Evolutionary conservation across 1,140 invertebrate species (phyloP).

Genomic region (Wiebesia pumilae): DNA sequence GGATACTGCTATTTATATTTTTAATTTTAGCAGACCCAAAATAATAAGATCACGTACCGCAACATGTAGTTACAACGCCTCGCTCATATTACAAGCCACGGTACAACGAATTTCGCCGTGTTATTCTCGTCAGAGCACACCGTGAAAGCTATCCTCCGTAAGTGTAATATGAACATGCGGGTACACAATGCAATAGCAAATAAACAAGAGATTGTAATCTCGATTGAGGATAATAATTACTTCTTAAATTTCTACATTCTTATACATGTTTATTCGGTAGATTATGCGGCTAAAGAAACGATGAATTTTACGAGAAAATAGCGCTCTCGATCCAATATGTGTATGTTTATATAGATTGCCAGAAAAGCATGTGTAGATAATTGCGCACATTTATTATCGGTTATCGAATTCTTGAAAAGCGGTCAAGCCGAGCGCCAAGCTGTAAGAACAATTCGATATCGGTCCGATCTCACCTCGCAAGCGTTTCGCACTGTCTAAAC

Average conservation of each 20-base stretch:
- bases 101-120: not conserved
- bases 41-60: too few relatives aligned
- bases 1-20: not conserved
- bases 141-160: not conserved
- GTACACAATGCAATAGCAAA: too few relatives aligned
- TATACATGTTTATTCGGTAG: not conserved
- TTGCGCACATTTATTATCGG: constrained; percentile 20
- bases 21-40: not conserved
- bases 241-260: not conserved
- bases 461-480: not conserved
- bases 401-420: constrained; percentile 24
- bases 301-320: not conserved
- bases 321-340: not conserved
- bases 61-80: not conserved
- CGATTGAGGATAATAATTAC: not conserved
- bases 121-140: not conserved
- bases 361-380: not conserved
- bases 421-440: not conserved
- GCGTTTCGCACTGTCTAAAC: not conserved
- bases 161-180: not conserved
- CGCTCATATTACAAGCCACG: not conserved
- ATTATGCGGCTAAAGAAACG: not conserved
- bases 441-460: constrained; percentile 14
- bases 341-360: not conserved
- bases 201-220: too few relatives aligned